These are phyloP conservation scores for Enteromius thamalakanensis DNA, from an alignment of 2,797 vertebrate genomes.

Conservation along the genomic window DNA sequence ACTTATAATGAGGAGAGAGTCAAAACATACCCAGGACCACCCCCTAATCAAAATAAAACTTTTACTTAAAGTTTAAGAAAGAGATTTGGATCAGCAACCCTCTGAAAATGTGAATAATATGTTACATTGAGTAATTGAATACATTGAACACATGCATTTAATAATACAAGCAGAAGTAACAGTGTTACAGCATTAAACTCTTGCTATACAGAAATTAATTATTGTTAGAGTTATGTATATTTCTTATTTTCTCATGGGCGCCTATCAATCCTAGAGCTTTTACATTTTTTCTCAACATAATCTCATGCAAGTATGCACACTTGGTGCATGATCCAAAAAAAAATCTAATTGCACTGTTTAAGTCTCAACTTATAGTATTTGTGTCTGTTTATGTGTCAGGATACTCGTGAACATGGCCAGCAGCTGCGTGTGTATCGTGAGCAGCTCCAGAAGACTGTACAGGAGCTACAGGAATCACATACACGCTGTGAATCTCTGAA, in stretches of 20 bases:
- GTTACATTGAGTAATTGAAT: neutral
- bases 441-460: constrained; percentile 67
- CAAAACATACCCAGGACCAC: neutral
- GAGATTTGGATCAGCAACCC: neutral
- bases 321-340: neutral
- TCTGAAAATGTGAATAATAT: neutral
- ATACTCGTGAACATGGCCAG: constrained; percentile 70
- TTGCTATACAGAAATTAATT: neutral
- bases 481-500: constrained; percentile 70
- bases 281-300: neutral
- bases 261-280: neutral
- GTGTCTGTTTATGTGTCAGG: constrained; percentile 54
- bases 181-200: neutral
- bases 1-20: neutral
- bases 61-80: neutral
- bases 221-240: neutral
- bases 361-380: neutral
- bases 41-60: neutral
- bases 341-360: neutral
- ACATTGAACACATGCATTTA: no score
- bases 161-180: neutral
- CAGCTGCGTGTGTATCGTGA: constrained; percentile 72
- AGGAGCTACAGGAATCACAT: constrained; percentile 70
- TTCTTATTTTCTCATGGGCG: neutral
- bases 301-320: neutral